Conservation (phyloP, 2,797 vertebrate species). For the Apogon talboti region DNA sequence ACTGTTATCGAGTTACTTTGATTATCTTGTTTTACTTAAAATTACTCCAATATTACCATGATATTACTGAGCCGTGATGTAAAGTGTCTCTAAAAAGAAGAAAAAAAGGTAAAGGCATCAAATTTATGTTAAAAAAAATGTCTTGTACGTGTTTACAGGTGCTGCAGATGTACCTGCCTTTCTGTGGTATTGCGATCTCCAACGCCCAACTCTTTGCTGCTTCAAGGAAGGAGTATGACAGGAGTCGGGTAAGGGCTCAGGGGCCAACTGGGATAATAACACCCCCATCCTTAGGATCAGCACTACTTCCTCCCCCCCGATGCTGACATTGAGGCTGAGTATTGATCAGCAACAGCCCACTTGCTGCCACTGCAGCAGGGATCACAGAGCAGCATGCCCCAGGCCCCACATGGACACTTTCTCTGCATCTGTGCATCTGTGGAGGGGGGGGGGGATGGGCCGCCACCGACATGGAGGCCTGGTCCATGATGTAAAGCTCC, state of each 20-base stretch:
- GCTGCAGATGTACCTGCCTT: slow-evolving; percentile 99
- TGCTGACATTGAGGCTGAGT: slow-evolving; percentile 73
- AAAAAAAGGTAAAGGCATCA: too few relatives aligned
- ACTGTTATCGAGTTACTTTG: too few relatives aligned
- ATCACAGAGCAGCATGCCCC: slow-evolving; percentile 56
- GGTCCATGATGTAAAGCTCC: slow-evolving; percentile 68
- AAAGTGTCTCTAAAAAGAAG: too few relatives aligned
- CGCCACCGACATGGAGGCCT: slow-evolving; percentile 37
- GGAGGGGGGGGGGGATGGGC: slow-evolving; percentile 57
- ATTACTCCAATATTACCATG: too few relatives aligned
- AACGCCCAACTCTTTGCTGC: slow-evolving; percentile 98
- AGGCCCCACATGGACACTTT: slow-evolving; percentile 62
- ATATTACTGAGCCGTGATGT: too few relatives aligned
- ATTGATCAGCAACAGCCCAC: slow-evolving; percentile 76
- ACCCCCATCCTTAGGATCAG: slow-evolving; percentile 52
- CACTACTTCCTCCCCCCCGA: slow-evolving; percentile 47
- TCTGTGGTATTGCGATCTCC: slow-evolving; percentile 98
- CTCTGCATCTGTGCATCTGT: slow-evolving; percentile 42
- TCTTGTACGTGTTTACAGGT: slow-evolving; percentile 84
- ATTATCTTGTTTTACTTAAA: too few relatives aligned
- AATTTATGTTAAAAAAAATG: background rate
- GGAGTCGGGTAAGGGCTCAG: slow-evolving; percentile 92
- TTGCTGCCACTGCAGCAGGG: slow-evolving; percentile 72
- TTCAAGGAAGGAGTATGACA: slow-evolving; percentile 98
- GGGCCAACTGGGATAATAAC: slow-evolving; percentile 30